Base-by-base conservation (phyloP, 2,888 invertebrate species). In the Fissipunctia ypsillon region DNA sequence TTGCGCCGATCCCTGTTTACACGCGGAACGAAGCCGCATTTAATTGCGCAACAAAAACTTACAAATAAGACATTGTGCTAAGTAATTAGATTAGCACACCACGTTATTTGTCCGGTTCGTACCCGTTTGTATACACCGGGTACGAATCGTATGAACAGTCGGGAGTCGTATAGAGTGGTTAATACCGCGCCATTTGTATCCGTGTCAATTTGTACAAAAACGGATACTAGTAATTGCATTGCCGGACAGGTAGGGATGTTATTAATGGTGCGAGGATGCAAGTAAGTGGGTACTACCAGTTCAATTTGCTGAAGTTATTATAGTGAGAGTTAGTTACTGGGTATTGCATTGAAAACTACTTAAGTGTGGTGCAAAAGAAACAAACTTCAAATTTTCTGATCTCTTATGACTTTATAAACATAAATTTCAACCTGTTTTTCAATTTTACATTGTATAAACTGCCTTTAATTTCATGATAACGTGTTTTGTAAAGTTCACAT, bases 1-100 rank as follows among this genome's bases (percentile, higher is more conserved):
- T 69, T 61, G 85, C 88, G 83, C 87, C 85, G 85, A 87, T 87
- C 87, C 87, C 87, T 93, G 93, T 92, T 92, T 91, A 92, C 93
- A 92, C 89, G 90, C 88, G 88, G 88, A 90, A 89, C 91, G 90
- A 89, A 90, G 88, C 91, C 85, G 86, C 87, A 85, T 90, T 92
- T 94, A 94, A 94, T 95, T 94, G 94, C 92, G 85, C 91, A 92
- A 94, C 94, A 93, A 94, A 91, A 93, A 91, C 89, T 91, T 91
- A 94, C 94, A 93, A 95, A 94, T 94, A 95, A 95, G 95, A 95
- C 95, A 93, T 95, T 94, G 94, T 90, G 94, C 91, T 95, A 95
- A 94, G 93, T 95, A 95, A 95, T 95, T 95, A 95, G 95, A 95
- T 95, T 95, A 95, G 90, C 94, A 66, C 93, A 93, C 93, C 92